A percentile compares a stretch with the other conserved stretches of the same genome.
Conservation (phyloP, 2,888 invertebrate genomes). For the Ennomos erosarius region DNA sequence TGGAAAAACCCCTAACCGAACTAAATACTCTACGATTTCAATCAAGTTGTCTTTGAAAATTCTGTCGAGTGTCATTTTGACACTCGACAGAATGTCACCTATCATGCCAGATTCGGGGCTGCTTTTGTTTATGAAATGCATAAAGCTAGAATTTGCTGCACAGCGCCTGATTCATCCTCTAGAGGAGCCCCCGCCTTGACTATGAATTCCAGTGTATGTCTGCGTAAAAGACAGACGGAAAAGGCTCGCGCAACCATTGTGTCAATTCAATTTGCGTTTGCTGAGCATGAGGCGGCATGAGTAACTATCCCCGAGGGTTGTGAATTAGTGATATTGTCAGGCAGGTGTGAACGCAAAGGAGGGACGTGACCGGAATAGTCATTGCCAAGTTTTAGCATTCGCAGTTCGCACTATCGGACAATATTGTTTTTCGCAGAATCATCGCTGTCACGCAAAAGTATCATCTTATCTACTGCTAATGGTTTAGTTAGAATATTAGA, state of each 20-base stretch:
- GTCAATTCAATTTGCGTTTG: slow-evolving; percentile 13
- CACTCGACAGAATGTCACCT: no score
- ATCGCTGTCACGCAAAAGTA: not conserved
- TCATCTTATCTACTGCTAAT: not conserved
- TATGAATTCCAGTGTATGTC: no score
- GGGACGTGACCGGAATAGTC: slow-evolving; percentile 44
- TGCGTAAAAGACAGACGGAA: not conserved
- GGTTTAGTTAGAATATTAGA: no score
- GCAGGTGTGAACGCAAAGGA: slow-evolving; percentile 37
- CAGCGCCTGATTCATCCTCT: no score
- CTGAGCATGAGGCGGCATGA: slow-evolving; percentile 1
- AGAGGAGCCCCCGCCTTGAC: no score
- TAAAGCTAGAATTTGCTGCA: no score
- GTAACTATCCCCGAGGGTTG: slow-evolving; percentile 10
- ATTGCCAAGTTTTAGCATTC: slow-evolving; percentile 23
- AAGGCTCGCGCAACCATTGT: slow-evolving; percentile 7
- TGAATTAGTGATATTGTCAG: slow-evolving; percentile 20
- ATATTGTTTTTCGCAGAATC: slow-evolving; percentile 9
- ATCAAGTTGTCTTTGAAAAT: no score
- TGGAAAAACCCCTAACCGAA: no score
- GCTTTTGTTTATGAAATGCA: no score
- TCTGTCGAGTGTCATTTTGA: no score
- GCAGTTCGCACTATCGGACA: slow-evolving; percentile 16
- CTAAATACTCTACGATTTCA: no score
- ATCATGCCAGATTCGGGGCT: no score